Base-by-base conservation (phyloP, 2,888 invertebrate genomes). In the Campoplex nolae region DNA sequence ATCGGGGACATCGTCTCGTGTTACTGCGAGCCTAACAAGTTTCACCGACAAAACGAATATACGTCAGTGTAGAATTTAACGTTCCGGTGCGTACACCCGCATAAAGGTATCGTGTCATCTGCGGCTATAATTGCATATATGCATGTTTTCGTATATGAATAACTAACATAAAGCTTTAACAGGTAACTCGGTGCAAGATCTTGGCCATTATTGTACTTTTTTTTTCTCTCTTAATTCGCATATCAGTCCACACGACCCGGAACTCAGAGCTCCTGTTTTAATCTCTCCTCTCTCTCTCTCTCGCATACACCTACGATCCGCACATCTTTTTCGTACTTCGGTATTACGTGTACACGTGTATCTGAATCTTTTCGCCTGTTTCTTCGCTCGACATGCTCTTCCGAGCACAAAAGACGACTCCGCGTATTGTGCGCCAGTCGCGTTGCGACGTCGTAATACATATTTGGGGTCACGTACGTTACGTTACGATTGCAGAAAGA, bases 161-260 rank as follows among this genome's bases (percentile, higher is more conserved):
- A 23, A 9, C 54, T 35, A 35, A 58, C 42, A 67, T 32, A 45
- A 13, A 23, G 38, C 38, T 54, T 48, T 54, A 23, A 11, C 51
- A 58, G 13, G 54, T 73, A 38, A 35, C n/a, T 45, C n/a, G 56
- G 32, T 71, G 35, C 54, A 68, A 65, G 80, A 77, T 73, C 62
- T 58, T n/a, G 62, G 18, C 35, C 58, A 68, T 82, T 78, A 75
- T 87, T 80, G 77, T 68, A 56, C 70, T 78, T 82, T 62, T 62
- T 80, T 62, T 65, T 35, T 38, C 74, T 38, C 38, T 38, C 38
- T 38, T 62, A 32, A 62, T 62, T 82, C 75, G 74, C 38, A 78
- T 78, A 87, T 82, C 78, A 78, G 74, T 70, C 56, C n/a, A 56
- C n/a, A 32, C 58, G 84, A 78, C 84, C 84, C 87, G 87, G 87